These are phyloP conservation scores for Oreochromis tanganicae DNA, from an alignment of 2,113 vertebrate species.

Conservation along the genomic window DNA sequence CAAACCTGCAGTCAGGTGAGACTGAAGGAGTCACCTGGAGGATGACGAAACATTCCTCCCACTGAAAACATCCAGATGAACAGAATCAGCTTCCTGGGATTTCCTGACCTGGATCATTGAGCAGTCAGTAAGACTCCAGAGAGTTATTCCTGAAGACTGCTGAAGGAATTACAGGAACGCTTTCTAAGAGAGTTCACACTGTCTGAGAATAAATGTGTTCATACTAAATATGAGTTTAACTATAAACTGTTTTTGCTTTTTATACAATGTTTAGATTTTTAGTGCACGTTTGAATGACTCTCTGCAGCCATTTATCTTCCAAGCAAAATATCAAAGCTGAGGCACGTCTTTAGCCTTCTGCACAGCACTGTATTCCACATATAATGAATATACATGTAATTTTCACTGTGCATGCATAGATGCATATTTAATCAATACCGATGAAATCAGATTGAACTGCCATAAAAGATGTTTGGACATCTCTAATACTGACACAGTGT, in stretches of 20 bases:
- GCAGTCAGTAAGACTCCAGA: background rate
- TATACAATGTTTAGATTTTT: background rate
- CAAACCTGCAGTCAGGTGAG: background rate
- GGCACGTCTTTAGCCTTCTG: background rate
- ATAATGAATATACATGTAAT: background rate
- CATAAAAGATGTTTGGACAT: background rate
- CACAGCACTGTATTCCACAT: background rate
- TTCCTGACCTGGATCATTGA: background rate
- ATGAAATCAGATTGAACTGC: background rate
- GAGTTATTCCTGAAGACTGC: background rate
- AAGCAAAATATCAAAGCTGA: background rate
- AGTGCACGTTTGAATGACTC: background rate
- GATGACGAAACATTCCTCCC: background rate
- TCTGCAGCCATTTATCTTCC: background rate
- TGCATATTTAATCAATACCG: background rate
- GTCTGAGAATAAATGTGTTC: background rate
- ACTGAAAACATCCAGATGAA: background rate
- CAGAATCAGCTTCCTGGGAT: background rate
- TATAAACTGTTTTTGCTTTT: background rate
- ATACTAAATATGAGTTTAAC: background rate
- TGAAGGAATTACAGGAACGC: background rate
- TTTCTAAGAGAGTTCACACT: too few species aligned
- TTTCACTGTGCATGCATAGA: background rate
- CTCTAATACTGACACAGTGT: background rate
- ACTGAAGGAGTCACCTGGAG: background rate